Conservation (phyloP, 2,888 invertebrate species). For the Nineta flava region DNA sequence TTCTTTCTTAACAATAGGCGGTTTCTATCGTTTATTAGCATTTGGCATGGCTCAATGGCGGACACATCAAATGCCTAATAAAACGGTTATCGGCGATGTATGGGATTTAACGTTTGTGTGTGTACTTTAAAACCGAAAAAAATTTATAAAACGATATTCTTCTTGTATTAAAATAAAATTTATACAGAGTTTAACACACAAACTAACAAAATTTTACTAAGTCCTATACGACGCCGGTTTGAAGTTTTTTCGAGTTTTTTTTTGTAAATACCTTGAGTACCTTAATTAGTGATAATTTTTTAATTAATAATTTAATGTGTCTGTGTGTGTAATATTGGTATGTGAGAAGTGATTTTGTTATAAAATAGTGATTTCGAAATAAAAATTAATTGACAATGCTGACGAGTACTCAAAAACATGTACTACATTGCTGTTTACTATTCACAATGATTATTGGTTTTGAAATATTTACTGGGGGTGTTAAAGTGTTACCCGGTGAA, state of each 20-base stretch:
- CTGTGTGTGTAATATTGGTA: neutral
- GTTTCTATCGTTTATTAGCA: neutral
- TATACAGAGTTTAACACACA: neutral
- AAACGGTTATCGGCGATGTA: neutral
- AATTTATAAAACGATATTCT: neutral
- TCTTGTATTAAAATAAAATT: neutral
- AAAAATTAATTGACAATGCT: slow-evolving; percentile 17
- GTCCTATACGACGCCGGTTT: neutral
- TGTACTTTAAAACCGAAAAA: neutral
- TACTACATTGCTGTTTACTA: slow-evolving; percentile 62
- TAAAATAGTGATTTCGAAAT: neutral
- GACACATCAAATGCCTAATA: neutral
- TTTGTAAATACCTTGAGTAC: neutral
- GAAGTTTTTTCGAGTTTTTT: neutral
- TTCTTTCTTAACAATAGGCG: neutral
- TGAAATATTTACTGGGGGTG: slow-evolving; percentile 36
- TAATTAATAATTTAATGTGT: neutral
- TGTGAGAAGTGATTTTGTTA: neutral
- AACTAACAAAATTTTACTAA: neutral
- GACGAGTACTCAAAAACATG: slow-evolving; percentile 58
- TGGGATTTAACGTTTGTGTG: neutral
- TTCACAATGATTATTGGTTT: slow-evolving; percentile 57
- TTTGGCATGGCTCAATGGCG: slow-evolving; percentile 3
- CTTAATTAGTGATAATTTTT: neutral
- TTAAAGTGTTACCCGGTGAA: slow-evolving; percentile 31